These are phyloP conservation scores for Macaria notata DNA, from an alignment of 2,888 invertebrate genomes.

Conservation along the genomic window DNA sequence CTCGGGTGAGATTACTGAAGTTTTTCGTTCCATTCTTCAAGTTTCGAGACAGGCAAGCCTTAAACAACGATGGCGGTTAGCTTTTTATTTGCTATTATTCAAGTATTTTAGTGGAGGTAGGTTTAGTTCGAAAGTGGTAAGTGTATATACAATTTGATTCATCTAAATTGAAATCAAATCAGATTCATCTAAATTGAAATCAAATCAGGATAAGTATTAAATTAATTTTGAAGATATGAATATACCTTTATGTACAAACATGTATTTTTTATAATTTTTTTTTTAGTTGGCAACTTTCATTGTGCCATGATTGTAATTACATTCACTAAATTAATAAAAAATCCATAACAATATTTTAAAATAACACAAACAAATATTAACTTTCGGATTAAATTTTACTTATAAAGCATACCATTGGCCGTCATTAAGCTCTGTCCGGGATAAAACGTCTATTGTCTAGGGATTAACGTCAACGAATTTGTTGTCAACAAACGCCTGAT, in stretches of 20 bases:
- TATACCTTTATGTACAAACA: too few relatives aligned
- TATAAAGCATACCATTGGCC: constrained; percentile 62
- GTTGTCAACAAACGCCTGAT: constrained; percentile 79
- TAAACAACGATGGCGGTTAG: constrained; percentile 48
- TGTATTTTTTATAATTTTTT: too few relatives aligned
- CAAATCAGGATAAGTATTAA: too few relatives aligned
- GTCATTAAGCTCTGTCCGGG: constrained; percentile 56
- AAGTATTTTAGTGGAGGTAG: constrained; percentile 1
- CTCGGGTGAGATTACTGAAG: constrained; percentile 47
- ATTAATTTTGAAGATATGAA: too few relatives aligned
- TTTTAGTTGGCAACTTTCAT: too few relatives aligned
- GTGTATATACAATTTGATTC: too few relatives aligned
- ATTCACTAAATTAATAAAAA: too few relatives aligned
- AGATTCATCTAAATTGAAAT: too few relatives aligned
- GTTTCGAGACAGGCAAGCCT: constrained; percentile 39
- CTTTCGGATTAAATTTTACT: constrained; percentile 57
- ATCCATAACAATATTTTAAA: too few relatives aligned
- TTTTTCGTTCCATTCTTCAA: constrained; percentile 51
- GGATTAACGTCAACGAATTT: constrained; percentile 81
- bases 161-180: too few relatives aligned
- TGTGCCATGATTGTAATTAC: too few relatives aligned
- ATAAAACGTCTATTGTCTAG: constrained; percentile 75
- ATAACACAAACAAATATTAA: constrained; percentile 56
- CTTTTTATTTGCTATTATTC: constrained; percentile 38
- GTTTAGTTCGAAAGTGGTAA: too few relatives aligned